phyloP scores from a whole-genome alignment of 2,113 vertebrate genomes.

The Calonectris borealis region DNA sequence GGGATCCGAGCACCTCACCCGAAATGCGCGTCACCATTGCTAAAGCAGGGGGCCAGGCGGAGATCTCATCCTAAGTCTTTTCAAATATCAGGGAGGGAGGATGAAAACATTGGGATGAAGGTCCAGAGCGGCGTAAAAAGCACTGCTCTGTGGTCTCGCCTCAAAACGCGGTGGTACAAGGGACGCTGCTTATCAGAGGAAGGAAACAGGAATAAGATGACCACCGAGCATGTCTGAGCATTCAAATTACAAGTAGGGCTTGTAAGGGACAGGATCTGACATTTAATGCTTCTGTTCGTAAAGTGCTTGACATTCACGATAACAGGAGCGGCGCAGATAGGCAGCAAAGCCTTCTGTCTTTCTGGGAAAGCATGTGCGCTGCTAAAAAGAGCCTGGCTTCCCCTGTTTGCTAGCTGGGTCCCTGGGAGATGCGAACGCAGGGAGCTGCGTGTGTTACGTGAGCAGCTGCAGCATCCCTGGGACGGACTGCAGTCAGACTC shows the following conservation, averaged over 20 bases:
- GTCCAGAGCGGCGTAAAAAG: background rate
- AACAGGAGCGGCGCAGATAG: background rate
- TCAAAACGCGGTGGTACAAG: background rate
- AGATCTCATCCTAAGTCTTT: background rate
- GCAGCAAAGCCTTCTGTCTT: background rate
- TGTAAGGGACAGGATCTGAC: constrained; percentile 65
- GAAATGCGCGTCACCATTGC: accelerated
- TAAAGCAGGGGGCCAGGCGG: background rate
- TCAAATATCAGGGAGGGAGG: background rate
- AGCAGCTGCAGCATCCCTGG: background rate
- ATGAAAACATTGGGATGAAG: background rate
- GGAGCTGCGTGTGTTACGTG: accelerated
- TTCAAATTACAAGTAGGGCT: constrained; percentile 41
- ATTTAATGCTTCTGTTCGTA: constrained; percentile 61
- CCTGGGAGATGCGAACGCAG: background rate
- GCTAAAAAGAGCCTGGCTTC: background rate
- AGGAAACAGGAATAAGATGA: background rate
- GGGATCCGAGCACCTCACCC: background rate
- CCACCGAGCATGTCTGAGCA: constrained; percentile 12
- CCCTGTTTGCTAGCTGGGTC: background rate
- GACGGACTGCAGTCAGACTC: background rate
- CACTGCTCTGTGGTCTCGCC: background rate
- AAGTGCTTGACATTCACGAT: constrained; percentile 56
- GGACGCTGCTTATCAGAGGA: background rate
- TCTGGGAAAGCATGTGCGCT: background rate